Base-by-base conservation (phyloP, 2,888 invertebrate genomes). In the Drosophila formosana region DNA sequence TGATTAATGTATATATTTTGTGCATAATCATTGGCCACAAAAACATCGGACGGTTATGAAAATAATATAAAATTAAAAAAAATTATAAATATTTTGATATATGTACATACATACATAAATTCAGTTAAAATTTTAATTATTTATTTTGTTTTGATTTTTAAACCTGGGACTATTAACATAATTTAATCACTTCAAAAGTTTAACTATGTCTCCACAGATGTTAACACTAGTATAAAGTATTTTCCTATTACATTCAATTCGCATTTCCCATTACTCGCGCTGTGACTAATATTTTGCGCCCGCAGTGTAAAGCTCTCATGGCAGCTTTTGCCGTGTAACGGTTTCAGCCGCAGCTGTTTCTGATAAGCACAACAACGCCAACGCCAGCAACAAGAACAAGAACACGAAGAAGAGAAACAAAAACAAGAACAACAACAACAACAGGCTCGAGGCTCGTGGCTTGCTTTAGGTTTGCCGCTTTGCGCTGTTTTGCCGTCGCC, bases 381-480 rank as follows among this genome's bases (percentile, higher is more conserved):
- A 13, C 23, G 39, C 11, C 43, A 30, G 58, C 55, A 49, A 30
- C 18, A 49, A 49, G 63, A 68, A 75, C 43, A 63, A 63, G 80
- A 82, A 82, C 72, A 85, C 70, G 49, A 50, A 13, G 13, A 47
- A 32, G 7, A 30, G 8, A n/a, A 11, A 47, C 46, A 46, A 25
- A 23, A 57, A 18, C 74, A 47, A 13, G 23, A 60, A 23, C 45
- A 58, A 13, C 45, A 51, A 55, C 28, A 39, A 23, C 39, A 55
- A n/a, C n/a, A n/a, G 23, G 58, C 41, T 23, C 11, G 45, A 45
- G 55, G 11, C 41, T 23, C 11, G 45, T 26, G 55, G 11, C 26
- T 34, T 34, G 13, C 34, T 64, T 71, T 57, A 18, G 61, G 37
- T 71, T 53, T 66, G 62, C 47, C 58, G 74, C 66, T 53, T 70